A percentile compares a stretch with the other conserved stretches of the same genome.
Conservation (phyloP, 2,797 vertebrate genomes). For the Sciurus carolinensis region DNA sequence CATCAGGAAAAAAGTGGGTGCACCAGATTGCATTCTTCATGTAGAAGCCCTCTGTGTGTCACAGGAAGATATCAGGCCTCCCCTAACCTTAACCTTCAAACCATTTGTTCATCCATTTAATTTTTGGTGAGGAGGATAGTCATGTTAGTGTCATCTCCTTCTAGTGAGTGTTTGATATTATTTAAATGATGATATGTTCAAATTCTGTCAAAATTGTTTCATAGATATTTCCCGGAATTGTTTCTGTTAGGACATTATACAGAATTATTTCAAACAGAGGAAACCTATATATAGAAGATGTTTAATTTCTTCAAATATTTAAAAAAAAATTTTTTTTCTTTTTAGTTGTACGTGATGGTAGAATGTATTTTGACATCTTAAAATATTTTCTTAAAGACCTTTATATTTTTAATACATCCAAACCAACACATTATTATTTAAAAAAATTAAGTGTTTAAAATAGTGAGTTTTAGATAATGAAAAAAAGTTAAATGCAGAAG, state of each 20-base stretch:
- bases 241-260: background rate
- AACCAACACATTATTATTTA: background rate
- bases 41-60: background rate
- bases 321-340: too few relatives aligned
- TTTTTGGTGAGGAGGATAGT: background rate
- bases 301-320: background rate
- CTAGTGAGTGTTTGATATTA: background rate
- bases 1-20: background rate
- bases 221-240: background rate
- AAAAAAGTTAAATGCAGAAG: background rate
- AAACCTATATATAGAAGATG: background rate
- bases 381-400: background rate
- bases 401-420: slow-evolving; percentile 16
- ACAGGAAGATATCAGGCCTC: background rate
- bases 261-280: background rate
- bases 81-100: background rate
- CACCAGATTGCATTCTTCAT: background rate
- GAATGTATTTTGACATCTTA: too few relatives aligned
- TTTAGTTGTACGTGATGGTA: too few relatives aligned
- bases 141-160: background rate
- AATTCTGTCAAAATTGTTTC: slow-evolving; percentile 3
- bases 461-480: background rate
- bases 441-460: background rate
- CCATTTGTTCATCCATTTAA: background rate
- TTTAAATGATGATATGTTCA: background rate